Evolutionary conservation across 2,888 invertebrate genomes (phyloP), one percentile per base, ranked within the genome.

Genomic region (Pandemis corylana): DNA sequence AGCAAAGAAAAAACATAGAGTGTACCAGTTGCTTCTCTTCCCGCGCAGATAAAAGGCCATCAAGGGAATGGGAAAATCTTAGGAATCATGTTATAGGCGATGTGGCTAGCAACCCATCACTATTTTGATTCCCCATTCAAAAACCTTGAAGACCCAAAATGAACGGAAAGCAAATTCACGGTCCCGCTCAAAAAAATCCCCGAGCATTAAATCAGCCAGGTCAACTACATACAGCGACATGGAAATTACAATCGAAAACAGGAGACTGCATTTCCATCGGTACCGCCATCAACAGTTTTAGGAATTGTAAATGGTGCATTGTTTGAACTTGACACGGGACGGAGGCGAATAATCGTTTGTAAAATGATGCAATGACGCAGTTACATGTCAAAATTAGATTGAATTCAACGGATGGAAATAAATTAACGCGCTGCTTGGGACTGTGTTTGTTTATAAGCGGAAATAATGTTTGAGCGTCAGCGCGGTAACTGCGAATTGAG

Each of bases 361-460:
- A 69, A 69, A 56, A 65, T 68, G 73, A 73, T 74, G 59, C 69
- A 69, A 36, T 74, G 73, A 74, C 73, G 73, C 73, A 74, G 59
- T 73, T 28, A 59, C 69, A 68, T 36, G 65, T 28, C 69, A 59
- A 69, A 74, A 74, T 74, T 69, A 74, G 69, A 74, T 59, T 74
- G 65, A 62, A 15, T 36, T 10, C 20, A 56, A 61, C 41, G 72
- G 7, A 68, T 63, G 15, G 63, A 46, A 56, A 68, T 72, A 68
- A 71, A 65, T 41, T 65, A 72, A 56, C 53, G 61, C 36, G 44
- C 62, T 36, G 68, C 36, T 72, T 51, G 56, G 42, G 56, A 42
- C 46, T 66, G 66, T 66, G 66, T 66, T 61, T 63, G 62, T 72
- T 72, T 68, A 72, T 53, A 53, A 61, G 62, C 20, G 44, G 62